Base-by-base conservation (phyloP, 2,888 invertebrate species). In the Callimorpha dominula region DNA sequence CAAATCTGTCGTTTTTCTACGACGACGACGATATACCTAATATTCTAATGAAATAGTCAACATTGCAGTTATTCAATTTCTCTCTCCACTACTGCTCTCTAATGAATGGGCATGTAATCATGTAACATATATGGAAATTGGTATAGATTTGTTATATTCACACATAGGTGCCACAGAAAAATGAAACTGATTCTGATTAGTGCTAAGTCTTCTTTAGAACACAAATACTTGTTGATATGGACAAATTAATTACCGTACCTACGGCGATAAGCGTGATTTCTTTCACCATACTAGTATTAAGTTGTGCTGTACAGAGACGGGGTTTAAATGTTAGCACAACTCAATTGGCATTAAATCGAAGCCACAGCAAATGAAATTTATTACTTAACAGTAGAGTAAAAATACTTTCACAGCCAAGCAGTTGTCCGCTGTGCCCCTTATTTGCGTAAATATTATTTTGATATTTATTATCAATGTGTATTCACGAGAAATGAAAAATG, bases 131-230 rank as follows among this genome's bases (percentile, higher is more conserved):
- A 79, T 74, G 80, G 74, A 75, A 80, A 79, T 81, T 49, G 70
- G 71, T 74, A 77, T 73, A 64, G 63, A 42, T 72, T 77, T 75
- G n/a, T 68, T 73, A 79, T 68, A 72, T 65, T 70, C 54, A 70
- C 64, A 73, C 31, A 50, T 69, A 66, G 60, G 20, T 75, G 15
- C 60, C 66, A 73, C 20, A 71, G 70, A 74, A 79, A 77, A 81
- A 82, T 81, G 81, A 81, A 81, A 81, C 74, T 67, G 75, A 54
- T 74, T 81, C 57, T 76, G 75, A 74, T 78, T 71, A 75, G 50
- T 42, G 46, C 31, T 20, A 57, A 52, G 20, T 46, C 43, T 20
- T 62, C 62, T 8, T 49, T 17, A 63, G 49, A 31, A 49, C 60
- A 31, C 43, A 15, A 49, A 46, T 46, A 65, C 65, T 4, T 57